Percentiles rank a stretch among this genome's conserved stretches.
Conservation (phyloP, 2,888 invertebrate genomes). For the Macrosoma leucophasiata region DNA sequence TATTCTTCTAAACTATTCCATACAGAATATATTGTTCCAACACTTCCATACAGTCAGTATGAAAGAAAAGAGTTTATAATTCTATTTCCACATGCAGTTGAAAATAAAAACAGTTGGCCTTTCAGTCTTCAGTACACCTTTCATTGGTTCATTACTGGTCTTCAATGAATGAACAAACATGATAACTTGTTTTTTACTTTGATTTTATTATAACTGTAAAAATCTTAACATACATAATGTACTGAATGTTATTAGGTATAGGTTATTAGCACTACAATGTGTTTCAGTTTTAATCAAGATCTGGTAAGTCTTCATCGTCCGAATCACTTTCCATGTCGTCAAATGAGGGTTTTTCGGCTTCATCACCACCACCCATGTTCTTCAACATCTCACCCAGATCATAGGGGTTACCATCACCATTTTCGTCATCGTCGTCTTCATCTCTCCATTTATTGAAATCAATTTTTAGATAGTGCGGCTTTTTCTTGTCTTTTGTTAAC, state of each 20-base stretch:
- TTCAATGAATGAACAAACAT: neutral
- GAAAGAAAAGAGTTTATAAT: too few relatives aligned
- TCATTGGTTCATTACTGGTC: neutral
- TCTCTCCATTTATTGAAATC: slow-evolving; percentile 99
- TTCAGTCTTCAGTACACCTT: neutral
- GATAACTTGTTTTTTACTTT: slow-evolving; percentile 2
- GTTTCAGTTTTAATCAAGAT: slow-evolving; percentile 80
- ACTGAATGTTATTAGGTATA: slow-evolving; percentile 50
- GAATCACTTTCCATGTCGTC: slow-evolving; percentile 87
- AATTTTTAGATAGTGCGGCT: slow-evolving; percentile 96
- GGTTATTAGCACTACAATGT: slow-evolving; percentile 39
- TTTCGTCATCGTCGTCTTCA: slow-evolving; percentile 95
- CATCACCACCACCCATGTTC: slow-evolving; percentile 75
- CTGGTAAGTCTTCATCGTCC: slow-evolving; percentile 87
- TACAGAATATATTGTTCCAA: too few relatives aligned
- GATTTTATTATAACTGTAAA: slow-evolving; percentile 71
- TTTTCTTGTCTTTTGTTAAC: slow-evolving; percentile 89
- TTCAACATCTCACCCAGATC: slow-evolving; percentile 84
- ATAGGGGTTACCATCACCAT: slow-evolving; percentile 48
- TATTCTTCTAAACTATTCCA: too few relatives aligned
- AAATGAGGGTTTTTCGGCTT: slow-evolving; percentile 80
- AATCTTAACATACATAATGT: slow-evolving; percentile 66
- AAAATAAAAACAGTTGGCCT: too few relatives aligned
- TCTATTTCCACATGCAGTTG: too few relatives aligned
- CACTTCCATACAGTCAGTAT: too few relatives aligned